phyloP scores from a whole-genome alignment of 2,888 invertebrate genomes.

The Altica lythri region DNA sequence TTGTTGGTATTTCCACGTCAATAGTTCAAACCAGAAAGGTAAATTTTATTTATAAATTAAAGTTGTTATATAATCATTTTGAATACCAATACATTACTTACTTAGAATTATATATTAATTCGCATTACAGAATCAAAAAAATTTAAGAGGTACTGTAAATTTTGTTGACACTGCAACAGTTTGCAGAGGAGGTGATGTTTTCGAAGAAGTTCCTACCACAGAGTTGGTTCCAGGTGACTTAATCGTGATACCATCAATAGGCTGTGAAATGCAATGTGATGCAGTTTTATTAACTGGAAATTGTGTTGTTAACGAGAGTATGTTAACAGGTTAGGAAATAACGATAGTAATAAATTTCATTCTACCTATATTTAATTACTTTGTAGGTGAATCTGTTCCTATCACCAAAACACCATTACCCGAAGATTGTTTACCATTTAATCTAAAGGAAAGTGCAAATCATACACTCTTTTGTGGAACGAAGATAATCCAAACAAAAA shows the following conservation, averaged over 20 bases:
- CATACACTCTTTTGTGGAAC: slow-evolving; percentile 92
- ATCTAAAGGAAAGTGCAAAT: slow-evolving; percentile 81
- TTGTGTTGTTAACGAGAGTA: slow-evolving; percentile 92
- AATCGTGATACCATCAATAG: slow-evolving; percentile 78
- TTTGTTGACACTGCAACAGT: slow-evolving; percentile 70
- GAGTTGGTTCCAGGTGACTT: slow-evolving; percentile 89
- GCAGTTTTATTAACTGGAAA: slow-evolving; percentile 84
- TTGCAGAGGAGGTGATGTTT: slow-evolving; percentile 58
- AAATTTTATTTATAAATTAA: too few relatives aligned
- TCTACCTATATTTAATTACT: neutral
- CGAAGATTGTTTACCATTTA: slow-evolving; percentile 66
- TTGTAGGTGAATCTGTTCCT: slow-evolving; percentile 50
- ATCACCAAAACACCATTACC: slow-evolving; percentile 86
- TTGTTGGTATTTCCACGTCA: slow-evolving; percentile 80
- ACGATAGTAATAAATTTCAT: neutral
- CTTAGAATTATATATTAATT: neutral
- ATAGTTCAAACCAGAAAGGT: slow-evolving; percentile 85
- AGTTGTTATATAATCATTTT: too few relatives aligned
- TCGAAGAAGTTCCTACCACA: slow-evolving; percentile 69
- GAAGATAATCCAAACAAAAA: slow-evolving; percentile 85
- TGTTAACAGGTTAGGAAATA: slow-evolving; percentile 80
- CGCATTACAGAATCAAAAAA: slow-evolving; percentile 77
- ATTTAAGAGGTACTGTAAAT: slow-evolving; percentile 85
- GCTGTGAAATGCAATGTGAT: slow-evolving; percentile 90
- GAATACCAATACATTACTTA: too few relatives aligned